Percentiles rank a stretch among this genome's conserved stretches.
phyloP scores from a whole-genome alignment of 1,140 invertebrate genomes.

The Trichoplusia ni region DNA sequence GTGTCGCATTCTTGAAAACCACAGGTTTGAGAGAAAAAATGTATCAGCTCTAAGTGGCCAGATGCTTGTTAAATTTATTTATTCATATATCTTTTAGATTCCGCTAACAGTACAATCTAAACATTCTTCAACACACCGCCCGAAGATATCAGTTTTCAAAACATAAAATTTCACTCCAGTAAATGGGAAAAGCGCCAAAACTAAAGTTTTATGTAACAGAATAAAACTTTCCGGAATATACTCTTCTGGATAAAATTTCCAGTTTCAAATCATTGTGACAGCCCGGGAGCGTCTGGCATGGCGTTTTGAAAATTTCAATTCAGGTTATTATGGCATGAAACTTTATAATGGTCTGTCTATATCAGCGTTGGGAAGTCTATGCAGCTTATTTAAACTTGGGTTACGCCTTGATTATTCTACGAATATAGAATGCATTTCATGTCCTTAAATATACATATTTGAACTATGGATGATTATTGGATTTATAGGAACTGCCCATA shows the following conservation, averaged over 20 bases:
- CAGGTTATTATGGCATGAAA: slow-evolving; percentile 6
- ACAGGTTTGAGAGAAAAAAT: too few relatives aligned
- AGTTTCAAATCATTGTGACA: slow-evolving; percentile 30
- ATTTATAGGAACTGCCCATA: too few relatives aligned
- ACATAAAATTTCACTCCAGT: slow-evolving; percentile 32
- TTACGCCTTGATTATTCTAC: too few relatives aligned
- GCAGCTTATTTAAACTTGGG: too few relatives aligned
- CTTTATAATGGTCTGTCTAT: slow-evolving; percentile 9
- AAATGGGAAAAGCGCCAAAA: slow-evolving; percentile 23
- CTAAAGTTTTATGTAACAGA: slow-evolving; percentile 28
- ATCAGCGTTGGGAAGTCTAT: background rate
- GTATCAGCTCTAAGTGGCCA: too few relatives aligned
- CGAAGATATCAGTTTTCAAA: slow-evolving; percentile 19
- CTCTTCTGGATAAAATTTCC: slow-evolving; percentile 17
- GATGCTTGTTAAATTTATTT: too few relatives aligned
- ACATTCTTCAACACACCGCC: slow-evolving; percentile 4
- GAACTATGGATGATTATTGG: too few relatives aligned
- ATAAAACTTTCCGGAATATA: slow-evolving; percentile 21
- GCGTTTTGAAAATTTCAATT: slow-evolving; percentile 24
- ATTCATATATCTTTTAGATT: too few relatives aligned
- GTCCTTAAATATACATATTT: too few relatives aligned
- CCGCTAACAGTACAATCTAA: background rate
- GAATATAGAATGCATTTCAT: too few relatives aligned
- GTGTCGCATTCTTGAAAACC: too few relatives aligned
- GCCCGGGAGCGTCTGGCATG: background rate